A percentile compares a stretch with the other conserved stretches of the same genome.
phyloP scores from a whole-genome alignment of 2,888 invertebrate species.

The Eulithis testata region DNA sequence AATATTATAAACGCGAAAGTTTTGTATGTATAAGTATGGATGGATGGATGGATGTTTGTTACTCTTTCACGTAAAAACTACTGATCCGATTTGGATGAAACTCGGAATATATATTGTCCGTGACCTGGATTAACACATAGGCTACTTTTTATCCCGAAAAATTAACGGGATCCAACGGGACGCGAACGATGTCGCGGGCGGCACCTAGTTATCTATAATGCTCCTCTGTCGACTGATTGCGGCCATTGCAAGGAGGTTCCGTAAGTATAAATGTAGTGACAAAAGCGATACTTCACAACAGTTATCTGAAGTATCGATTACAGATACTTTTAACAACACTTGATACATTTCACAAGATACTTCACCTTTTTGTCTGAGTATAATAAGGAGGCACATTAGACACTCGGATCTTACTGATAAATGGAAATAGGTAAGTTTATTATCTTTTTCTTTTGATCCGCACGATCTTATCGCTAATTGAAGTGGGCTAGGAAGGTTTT shows the following conservation, averaged over 20 bases:
- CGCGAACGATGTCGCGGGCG: no score
- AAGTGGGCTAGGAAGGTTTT: conserved; percentile 23
- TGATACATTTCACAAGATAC: conserved; percentile 64
- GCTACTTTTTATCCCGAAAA: no score
- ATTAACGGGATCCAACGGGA: no score
- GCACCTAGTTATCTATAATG: no score
- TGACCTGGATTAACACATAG: no score
- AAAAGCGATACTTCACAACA: conserved; percentile 43
- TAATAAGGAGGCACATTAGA: conserved; percentile 47
- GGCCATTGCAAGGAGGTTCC: conserved; percentile 46
- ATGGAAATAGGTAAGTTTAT: conserved; percentile 33
- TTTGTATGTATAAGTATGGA: no score
- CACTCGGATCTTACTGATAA: conserved; percentile 46
- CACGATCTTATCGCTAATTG: conserved; percentile 53
- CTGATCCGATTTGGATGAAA: no score
- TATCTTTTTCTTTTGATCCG: conserved; percentile 44
- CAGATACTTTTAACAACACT: conserved; percentile 65
- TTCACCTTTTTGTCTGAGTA: conserved; percentile 51
- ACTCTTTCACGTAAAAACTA: no score
- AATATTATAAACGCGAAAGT: no score
- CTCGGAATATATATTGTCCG: no score
- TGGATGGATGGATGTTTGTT: no score
- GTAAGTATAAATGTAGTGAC: conserved; percentile 38
- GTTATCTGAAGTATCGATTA: conserved; percentile 58
- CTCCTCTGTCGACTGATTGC: conserved; percentile 16